Evolutionary conservation across 2,797 vertebrate genomes (phyloP).

Genomic region (Syndactyla subalaris): DNA sequence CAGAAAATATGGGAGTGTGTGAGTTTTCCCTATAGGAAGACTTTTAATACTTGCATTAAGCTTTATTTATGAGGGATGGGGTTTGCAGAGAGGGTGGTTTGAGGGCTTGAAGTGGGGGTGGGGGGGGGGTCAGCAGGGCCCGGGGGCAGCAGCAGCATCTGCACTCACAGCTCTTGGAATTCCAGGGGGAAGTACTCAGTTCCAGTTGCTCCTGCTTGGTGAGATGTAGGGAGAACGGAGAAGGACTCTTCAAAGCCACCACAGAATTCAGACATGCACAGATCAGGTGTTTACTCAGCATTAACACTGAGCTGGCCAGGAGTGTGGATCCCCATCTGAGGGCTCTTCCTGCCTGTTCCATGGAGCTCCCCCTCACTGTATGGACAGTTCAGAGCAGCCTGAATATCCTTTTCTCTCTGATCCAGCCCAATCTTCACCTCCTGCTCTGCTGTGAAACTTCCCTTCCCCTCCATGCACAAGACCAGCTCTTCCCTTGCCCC

Average conservation of each 20-base stretch:
- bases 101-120: neutral
- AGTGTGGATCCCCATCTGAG: accelerated
- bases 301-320: accelerated
- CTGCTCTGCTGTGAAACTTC: neutral
- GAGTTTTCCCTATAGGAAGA: accelerated
- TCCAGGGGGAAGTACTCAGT: neutral
- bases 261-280: accelerated
- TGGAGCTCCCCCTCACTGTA: accelerated
- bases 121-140: neutral
- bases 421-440: neutral
- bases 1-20: accelerated
- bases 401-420: accelerated
- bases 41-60: accelerated
- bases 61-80: neutral
- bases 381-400: neutral
- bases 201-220: neutral
- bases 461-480: accelerated
- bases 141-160: neutral
- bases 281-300: accelerated
- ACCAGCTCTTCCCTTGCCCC: neutral
- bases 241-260: too few species aligned
- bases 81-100: accelerated
- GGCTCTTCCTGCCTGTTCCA: neutral
- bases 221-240: neutral
- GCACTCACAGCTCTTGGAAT: neutral